phyloP scores from a whole-genome alignment of 2,797 vertebrate genomes.

The Pangasius sanitwongsei region DNA sequence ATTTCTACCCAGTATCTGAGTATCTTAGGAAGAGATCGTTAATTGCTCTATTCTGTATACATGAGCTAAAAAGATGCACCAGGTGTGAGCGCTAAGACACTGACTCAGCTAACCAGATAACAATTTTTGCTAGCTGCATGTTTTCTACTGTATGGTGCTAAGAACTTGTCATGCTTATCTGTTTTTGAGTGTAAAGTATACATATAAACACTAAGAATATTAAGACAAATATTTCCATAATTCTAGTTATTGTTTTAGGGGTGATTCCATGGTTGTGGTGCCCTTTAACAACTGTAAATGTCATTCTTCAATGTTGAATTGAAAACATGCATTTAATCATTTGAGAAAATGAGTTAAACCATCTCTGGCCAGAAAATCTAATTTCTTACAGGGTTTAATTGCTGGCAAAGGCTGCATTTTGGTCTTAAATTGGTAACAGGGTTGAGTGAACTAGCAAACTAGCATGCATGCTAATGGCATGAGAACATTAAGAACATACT shows the following conservation, averaged over 20 bases:
- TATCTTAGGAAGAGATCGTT: background rate
- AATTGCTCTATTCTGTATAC: background rate
- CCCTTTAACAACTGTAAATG: background rate
- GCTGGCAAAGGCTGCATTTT: background rate
- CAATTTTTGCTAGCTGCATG: too few species aligned
- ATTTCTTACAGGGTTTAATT: background rate
- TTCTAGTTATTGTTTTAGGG: background rate
- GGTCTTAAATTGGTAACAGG: too few species aligned
- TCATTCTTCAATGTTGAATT: background rate
- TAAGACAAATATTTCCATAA: background rate
- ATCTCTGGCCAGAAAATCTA: background rate
- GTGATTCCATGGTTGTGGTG: background rate
- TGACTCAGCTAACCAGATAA: background rate
- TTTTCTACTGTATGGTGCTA: background rate
- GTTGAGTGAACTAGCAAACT: too few species aligned
- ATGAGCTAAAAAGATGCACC: background rate
- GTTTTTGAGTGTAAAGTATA: too few species aligned
- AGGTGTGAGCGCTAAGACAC: background rate
- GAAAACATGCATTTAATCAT: background rate
- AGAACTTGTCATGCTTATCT: background rate
- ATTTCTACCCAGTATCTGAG: background rate
- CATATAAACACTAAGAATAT: too few species aligned
- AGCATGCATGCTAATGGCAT: background rate
- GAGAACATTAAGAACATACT: background rate
- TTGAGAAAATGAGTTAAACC: background rate